Percentiles rank a stretch among this genome's conserved stretches.
Evolutionary conservation across 2,888 invertebrate species (phyloP).

Genomic region (Lasioglossum pauxillum): DNA sequence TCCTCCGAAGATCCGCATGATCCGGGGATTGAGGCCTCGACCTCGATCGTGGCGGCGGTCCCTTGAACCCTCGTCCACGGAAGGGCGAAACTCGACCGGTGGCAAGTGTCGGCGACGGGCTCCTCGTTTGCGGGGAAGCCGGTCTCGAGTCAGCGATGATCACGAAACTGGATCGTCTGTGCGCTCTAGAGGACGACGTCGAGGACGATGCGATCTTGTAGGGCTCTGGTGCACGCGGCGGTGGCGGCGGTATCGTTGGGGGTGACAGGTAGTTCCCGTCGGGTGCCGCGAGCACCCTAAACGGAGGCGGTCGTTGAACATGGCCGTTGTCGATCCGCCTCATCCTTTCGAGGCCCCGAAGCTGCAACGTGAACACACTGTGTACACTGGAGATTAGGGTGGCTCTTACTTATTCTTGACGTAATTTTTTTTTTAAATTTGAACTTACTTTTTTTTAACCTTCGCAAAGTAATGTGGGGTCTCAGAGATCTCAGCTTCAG

Average conservation of each 20-base stretch:
- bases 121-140: slow-evolving; percentile 84
- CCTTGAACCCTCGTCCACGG: slow-evolving; percentile 87
- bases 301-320: slow-evolving; percentile 73
- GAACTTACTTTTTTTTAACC: too few species aligned
- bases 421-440: too few species aligned
- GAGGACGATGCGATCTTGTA: slow-evolving; percentile 79
- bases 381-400: neutral
- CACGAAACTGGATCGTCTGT: slow-evolving; percentile 89
- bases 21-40: slow-evolving; percentile 87
- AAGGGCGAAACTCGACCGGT: slow-evolving; percentile 87
- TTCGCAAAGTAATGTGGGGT: too few species aligned
- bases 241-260: slow-evolving; percentile 71
- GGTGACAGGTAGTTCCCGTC: slow-evolving; percentile 69
- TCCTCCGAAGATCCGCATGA: slow-evolving; percentile 45
- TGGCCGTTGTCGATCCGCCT: slow-evolving; percentile 68
- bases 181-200: slow-evolving; percentile 86
- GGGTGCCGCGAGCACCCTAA: slow-evolving; percentile 77
- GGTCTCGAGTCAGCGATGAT: slow-evolving; percentile 88
- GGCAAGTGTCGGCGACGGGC: slow-evolving; percentile 84
- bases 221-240: slow-evolving; percentile 82
- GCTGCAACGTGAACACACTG: slow-evolving; percentile 35
- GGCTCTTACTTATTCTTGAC: too few species aligned
- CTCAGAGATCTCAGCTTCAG: too few species aligned
- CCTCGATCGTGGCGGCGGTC: slow-evolving; percentile 78
- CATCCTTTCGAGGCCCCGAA: slow-evolving; percentile 65